Base-by-base conservation (phyloP, 2,888 invertebrate species). In the Gastrophysa polygoni region DNA sequence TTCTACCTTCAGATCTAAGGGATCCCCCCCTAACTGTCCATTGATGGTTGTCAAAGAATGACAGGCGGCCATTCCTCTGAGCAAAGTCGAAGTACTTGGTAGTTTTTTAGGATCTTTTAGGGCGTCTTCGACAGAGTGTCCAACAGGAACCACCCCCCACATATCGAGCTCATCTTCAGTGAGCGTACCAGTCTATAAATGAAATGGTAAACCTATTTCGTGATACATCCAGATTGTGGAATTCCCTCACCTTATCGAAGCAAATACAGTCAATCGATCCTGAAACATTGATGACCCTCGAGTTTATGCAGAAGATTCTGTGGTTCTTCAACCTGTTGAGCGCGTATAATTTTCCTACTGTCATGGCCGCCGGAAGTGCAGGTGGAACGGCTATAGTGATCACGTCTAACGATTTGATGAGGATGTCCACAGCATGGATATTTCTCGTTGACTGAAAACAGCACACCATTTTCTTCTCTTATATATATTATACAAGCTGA, bases 81-180 rank as follows among this genome's bases (percentile, higher is more conserved):
- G 64, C 2, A 81, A 59, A 7, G 68, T 48, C 0, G 75, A 75
- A n/a, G 66, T 58, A 28, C 57, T 57, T 0, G 70, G 49, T 24
- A 80, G 57, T 8, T 38, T 49, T 18, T 57, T 59, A 2, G 75
- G 64, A 6, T 77, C 71, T 64, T 75, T 78, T 3, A 78, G 57
- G 0, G 76, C 70, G 7, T 71, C 63, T 20, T 71, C 67, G 3
- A 79, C 57, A 18, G 64, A 57, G 18, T 75, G 61, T 46, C 67
- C 69, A 69, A 82, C 78, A 0, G 93, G 90, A 5, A 96, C 89
- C 3, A 95, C 91, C 8, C 96, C 96, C 93, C 94, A 95, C 91
- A 98, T 91, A 80, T 97, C 96, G 21, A 98, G 81, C 0, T 97
- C 97, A 77, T 98, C 97, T 81, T 98, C 97, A 0, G 98, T 98